Base-by-base conservation (phyloP, 2,888 invertebrate genomes). In the Mellilla xanthometata region DNA sequence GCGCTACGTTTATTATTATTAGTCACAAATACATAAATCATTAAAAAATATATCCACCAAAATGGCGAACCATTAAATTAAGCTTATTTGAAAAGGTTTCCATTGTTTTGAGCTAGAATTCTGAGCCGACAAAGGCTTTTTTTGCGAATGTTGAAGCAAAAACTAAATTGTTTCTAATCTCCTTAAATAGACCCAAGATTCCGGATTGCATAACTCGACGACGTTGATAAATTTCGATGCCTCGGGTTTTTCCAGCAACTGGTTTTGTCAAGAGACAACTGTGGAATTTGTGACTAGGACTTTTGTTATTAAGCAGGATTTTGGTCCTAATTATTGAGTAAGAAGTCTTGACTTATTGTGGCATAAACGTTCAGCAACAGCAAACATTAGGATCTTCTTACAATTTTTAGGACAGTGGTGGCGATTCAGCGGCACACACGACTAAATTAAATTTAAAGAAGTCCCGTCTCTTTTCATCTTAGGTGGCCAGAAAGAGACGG, bases 211-310 rank as follows among this genome's bases (percentile, higher is more conserved):
- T 45, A 51, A 22, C 40, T 38, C 7, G 5, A 19, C 22, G 65
- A 63, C 62, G 54, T 50, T 46, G 61, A 57, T 54, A 49, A 38
- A 55, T 52, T 35, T 44, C 36, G 36, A 38, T 24, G 22, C 39
- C 13, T 19, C 54, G 68, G 77, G 76, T 75, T 81, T 81, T 80
- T 73, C 68, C 69, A 43, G 45, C 50, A 60, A 74, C 78, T 70
- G 68, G 76, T 75, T 24, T 74, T 61, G 56, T 54, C 66, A 70
- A 75, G 72, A 74, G 34, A 15, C 68, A 54, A 53, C 53, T 56
- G 45, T 53, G 66, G 75, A 72, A 81, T 77, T 73, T 52, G 59
- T 35, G 28, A 39, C 27, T 44, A 28, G 15, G 6, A 5, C 3
- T 19, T 15, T 19, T 19, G 15, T 19, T 5, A 6, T 19, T 6